Conservation (phyloP, 2,888 invertebrate species). For the Diachrysia chrysitis region DNA sequence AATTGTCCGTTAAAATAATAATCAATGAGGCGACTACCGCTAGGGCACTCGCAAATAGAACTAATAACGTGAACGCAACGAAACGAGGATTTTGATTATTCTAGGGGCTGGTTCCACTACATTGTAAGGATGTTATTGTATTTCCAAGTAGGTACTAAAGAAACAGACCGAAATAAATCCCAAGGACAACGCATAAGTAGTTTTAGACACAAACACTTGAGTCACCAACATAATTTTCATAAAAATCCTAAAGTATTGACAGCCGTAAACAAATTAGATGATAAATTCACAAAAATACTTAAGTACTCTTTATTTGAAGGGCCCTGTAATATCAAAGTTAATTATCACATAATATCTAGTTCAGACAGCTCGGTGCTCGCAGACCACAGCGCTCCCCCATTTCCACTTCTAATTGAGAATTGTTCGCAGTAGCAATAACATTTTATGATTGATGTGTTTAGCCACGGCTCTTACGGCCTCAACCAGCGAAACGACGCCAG, state of each 20-base stretch:
- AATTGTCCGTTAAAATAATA: slow-evolving; percentile 89
- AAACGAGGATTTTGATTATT: slow-evolving; percentile 40
- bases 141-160: slow-evolving; percentile 27
- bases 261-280: background rate
- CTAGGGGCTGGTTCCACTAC: slow-evolving; percentile 44
- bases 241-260: too few species aligned
- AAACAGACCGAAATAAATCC: slow-evolving; percentile 19
- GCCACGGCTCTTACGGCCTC: slow-evolving; percentile 68
- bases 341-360: background rate
- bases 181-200: background rate
- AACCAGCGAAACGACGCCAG: slow-evolving; percentile 68
- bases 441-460: slow-evolving; percentile 81
- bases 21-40: slow-evolving; percentile 87
- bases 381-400: slow-evolving; percentile 31
- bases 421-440: slow-evolving; percentile 71
- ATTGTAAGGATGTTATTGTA: slow-evolving; percentile 36
- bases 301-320: background rate
- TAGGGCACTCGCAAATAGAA: slow-evolving; percentile 76
- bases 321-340: background rate
- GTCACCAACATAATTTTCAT: background rate
- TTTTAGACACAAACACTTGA: background rate
- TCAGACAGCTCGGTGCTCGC: slow-evolving; percentile 19
- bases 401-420: slow-evolving; percentile 71
- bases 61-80: slow-evolving; percentile 68
- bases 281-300: background rate